These are phyloP conservation scores for Drosophila phalerata DNA, from an alignment of 2,888 invertebrate genomes.

Conservation along the genomic window DNA sequence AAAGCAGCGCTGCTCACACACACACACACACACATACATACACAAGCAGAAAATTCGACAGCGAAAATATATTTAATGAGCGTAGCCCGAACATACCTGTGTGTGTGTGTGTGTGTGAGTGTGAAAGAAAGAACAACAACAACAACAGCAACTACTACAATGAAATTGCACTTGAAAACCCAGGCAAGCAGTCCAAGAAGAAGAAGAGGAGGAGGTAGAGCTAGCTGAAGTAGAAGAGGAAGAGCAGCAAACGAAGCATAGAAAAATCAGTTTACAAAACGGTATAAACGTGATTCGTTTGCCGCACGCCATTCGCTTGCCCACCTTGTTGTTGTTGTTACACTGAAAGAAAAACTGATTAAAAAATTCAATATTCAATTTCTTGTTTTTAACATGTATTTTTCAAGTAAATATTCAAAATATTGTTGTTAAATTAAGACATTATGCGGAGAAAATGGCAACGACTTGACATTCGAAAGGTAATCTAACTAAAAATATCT, in stretches of 20 bases:
- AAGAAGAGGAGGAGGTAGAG: conserved; percentile 1
- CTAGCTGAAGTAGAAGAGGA: conserved; percentile 14
- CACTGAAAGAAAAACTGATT: no score
- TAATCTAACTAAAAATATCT: no score
- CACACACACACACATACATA: conserved; percentile 33
- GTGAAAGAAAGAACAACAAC: conserved; percentile 36
- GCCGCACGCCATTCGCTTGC: conserved; percentile 57
- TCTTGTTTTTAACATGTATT: no score
- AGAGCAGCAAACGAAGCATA: conserved; percentile 41
- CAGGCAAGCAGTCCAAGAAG: conserved; percentile 9
- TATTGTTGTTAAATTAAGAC: no score
- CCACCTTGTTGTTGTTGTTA: conserved; percentile 10
- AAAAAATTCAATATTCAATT: no score
- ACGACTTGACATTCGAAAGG: no score
- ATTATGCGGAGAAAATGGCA: no score
- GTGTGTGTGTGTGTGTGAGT: conserved; percentile 25
- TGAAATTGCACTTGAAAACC: conserved; percentile 76
- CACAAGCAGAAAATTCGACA: conserved; percentile 60
- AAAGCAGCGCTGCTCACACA: conserved; percentile 50
- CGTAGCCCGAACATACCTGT: conserved; percentile 37
- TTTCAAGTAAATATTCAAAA: no score
- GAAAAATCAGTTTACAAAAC: conserved; percentile 79
- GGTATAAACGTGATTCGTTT: conserved; percentile 80
- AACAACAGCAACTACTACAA: conserved; percentile 29
- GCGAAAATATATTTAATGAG: conserved; percentile 76